Evolutionary conservation across 2,888 invertebrate species (phyloP).

Genomic region (Macrosoma leucophasiata): DNA sequence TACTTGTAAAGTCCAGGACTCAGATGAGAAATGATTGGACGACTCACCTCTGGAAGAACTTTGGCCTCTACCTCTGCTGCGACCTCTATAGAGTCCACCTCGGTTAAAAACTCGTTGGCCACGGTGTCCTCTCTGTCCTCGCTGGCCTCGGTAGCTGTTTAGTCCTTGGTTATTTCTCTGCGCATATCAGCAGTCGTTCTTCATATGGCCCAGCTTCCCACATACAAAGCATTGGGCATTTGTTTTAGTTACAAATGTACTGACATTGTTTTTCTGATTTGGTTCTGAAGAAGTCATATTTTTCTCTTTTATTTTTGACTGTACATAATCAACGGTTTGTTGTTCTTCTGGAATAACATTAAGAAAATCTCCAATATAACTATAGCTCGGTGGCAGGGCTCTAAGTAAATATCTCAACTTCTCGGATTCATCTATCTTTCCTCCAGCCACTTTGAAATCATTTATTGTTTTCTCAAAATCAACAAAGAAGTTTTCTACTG

Average conservation of each 20-base stretch:
- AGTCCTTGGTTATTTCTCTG: constrained; percentile 21
- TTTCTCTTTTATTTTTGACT: constrained; percentile 27
- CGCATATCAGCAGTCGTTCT: no score
- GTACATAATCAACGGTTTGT: constrained; percentile 26
- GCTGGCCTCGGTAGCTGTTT: constrained; percentile 15
- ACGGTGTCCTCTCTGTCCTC: constrained; percentile 19
- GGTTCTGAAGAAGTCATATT: constrained; percentile 20
- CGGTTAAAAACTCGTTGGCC: no score
- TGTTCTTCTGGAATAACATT: constrained; percentile 30
- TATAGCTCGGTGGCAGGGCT: constrained; percentile 28
- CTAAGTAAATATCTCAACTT: constrained; percentile 30
- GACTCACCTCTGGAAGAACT: constrained; percentile 20
- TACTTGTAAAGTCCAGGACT: constrained; percentile 25
- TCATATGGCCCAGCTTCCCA: constrained; percentile 26
- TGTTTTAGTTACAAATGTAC: constrained; percentile 24
- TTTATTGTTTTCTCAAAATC: constrained; percentile 28
- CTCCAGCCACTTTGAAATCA: constrained; percentile 28
- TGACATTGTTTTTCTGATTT: constrained; percentile 22
- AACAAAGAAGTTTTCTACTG: constrained; percentile 27
- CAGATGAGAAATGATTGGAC: constrained; percentile 14
- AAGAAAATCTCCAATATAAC: constrained; percentile 30
- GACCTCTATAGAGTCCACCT: constrained; percentile 16
- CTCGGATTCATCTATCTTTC: constrained; percentile 25
- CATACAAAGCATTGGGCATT: constrained; percentile 24
- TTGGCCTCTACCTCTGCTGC: constrained; percentile 21